Percentiles rank a stretch among this genome's conserved stretches.
phyloP scores from a whole-genome alignment of 2,888 invertebrate species.

The Amitus sp. region DNA sequence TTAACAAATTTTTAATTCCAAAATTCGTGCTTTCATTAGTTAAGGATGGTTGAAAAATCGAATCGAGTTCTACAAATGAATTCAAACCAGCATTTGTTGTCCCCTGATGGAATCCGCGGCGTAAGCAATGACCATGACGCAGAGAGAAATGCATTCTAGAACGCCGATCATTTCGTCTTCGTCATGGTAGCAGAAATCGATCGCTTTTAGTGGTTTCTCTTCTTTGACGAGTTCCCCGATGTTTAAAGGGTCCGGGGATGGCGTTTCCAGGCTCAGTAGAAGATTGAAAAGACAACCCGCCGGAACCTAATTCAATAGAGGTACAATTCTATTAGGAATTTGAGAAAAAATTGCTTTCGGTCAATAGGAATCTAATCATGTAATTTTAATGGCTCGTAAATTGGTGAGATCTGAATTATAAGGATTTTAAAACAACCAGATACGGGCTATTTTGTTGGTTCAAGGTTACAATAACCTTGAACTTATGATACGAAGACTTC shows the following conservation, averaged over 20 bases:
- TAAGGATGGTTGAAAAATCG: too few relatives aligned
- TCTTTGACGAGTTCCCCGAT: slow-evolving; percentile 93
- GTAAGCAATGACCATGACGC: slow-evolving; percentile 98
- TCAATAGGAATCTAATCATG: too few relatives aligned
- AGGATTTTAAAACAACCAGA: too few relatives aligned
- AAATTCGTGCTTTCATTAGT: too few relatives aligned
- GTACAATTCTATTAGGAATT: not conserved
- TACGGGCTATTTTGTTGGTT: too few relatives aligned
- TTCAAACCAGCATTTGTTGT: slow-evolving; percentile 86
- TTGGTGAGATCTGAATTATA: too few relatives aligned
- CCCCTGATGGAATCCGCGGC: slow-evolving; percentile 94
- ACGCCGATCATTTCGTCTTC: slow-evolving; percentile 98
- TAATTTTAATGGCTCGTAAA: too few relatives aligned
- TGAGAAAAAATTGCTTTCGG: too few relatives aligned
- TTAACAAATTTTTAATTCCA: not conserved
- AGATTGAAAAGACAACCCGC: slow-evolving; percentile 92
- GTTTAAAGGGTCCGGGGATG: slow-evolving; percentile 92
- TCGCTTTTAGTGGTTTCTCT: slow-evolving; percentile 90
- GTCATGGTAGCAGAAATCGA: slow-evolving; percentile 99
- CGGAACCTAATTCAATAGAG: slow-evolving; percentile 73
- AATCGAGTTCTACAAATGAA: too few relatives aligned
- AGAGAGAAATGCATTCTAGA: slow-evolving; percentile 96
- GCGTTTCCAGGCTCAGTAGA: slow-evolving; percentile 90
- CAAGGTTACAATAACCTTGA: too few relatives aligned
- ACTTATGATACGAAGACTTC: too few relatives aligned